Conservation (phyloP, 2,113 vertebrate species). For the Actenoides hombroni region DNA sequence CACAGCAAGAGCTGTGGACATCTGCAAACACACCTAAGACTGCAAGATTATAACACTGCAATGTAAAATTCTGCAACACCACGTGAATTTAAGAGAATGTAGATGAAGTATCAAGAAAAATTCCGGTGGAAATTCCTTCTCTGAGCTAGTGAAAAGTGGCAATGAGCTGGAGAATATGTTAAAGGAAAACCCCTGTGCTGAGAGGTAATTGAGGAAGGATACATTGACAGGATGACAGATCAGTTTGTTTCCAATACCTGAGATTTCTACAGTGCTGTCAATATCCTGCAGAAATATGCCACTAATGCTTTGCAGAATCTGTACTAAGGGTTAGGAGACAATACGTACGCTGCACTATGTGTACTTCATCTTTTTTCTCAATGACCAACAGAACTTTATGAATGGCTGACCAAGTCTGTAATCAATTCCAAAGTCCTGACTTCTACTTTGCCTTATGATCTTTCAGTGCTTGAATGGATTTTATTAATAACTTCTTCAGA, state of each 20-base stretch:
- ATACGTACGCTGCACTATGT: background rate
- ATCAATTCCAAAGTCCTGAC: background rate
- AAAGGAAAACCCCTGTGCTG: background rate
- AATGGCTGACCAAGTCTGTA: background rate
- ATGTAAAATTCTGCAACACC: background rate
- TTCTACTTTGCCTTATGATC: background rate
- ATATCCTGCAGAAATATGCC: background rate
- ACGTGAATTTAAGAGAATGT: background rate
- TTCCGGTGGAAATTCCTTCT: background rate
- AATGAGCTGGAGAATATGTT: background rate
- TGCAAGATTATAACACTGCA: background rate
- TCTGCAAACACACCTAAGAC: background rate
- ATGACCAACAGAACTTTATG: background rate
- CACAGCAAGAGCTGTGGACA: fast-evolving
- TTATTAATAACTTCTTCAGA: background rate
- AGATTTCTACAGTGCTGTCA: background rate
- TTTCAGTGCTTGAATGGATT: background rate
- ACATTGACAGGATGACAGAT: background rate
- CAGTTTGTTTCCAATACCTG: background rate
- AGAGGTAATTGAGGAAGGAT: background rate
- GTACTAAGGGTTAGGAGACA: background rate
- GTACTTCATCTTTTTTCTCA: background rate
- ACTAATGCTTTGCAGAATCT: background rate
- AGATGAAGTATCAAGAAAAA: background rate
- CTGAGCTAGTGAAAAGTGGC: background rate